Evolutionary conservation across 2,113 vertebrate species (phyloP).

Genomic region (Neodon shergylaensis): DNA sequence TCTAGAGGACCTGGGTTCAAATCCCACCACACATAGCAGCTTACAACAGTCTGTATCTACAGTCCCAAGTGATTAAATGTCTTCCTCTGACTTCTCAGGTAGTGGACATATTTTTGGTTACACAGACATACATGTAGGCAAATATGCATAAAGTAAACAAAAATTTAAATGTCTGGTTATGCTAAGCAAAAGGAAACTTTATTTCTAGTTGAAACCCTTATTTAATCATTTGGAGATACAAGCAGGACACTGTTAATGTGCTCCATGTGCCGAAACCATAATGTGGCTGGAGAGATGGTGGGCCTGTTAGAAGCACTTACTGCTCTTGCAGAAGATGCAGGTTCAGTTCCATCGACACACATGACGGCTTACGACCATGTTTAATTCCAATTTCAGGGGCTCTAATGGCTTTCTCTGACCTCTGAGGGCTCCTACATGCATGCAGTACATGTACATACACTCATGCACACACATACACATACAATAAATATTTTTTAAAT

Average conservation of each 20-base stretch:
- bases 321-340: not conserved
- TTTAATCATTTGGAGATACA: conserved; percentile 17
- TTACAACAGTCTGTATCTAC: not conserved
- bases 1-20: not conserved
- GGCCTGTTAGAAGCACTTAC: not conserved
- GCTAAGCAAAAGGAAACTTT: conserved; percentile 1
- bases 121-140: not conserved
- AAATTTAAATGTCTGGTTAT: not conserved
- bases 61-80: not conserved
- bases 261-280: conserved; percentile 8
- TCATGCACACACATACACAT: not conserved
- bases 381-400: not conserved
- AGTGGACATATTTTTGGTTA: not conserved
- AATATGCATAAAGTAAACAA: not conserved
- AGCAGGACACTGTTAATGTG: not conserved
- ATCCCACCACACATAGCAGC: not conserved
- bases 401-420: not conserved
- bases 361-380: not conserved
- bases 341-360: not conserved
- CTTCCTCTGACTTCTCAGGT: not conserved
- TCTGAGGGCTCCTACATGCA: not conserved
- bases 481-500: not conserved
- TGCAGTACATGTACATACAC: not conserved
- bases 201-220: not conserved
- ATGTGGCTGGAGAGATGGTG: not conserved